These are phyloP conservation scores for Manis crassicaudata DNA, from an alignment of 2,797 vertebrate genomes.

Conservation along the genomic window DNA sequence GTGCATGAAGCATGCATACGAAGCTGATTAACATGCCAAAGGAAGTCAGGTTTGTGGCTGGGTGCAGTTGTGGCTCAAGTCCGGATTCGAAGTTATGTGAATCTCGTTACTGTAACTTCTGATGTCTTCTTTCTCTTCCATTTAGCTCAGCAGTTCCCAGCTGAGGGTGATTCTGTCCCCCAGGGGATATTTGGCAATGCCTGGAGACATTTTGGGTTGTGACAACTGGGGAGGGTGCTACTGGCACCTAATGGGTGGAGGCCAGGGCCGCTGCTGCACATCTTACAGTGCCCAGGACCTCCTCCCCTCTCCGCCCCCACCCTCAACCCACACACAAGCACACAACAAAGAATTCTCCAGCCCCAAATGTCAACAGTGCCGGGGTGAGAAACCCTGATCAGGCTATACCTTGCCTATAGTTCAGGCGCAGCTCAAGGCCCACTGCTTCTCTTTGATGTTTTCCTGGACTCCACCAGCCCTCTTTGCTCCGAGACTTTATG, in stretches of 20 bases:
- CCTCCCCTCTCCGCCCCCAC: neutral
- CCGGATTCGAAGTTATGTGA: slow-evolving; percentile 29
- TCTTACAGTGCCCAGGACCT: neutral
- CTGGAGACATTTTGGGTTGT: neutral
- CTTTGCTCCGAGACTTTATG: neutral
- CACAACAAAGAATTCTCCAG: neutral
- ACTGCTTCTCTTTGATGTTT: slow-evolving; percentile 25
- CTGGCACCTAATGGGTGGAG: neutral
- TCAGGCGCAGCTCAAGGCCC: neutral
- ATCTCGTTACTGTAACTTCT: neutral
- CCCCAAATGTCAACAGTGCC: neutral
- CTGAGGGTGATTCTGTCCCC: neutral
- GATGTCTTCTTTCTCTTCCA: neutral
- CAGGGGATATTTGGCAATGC: neutral
- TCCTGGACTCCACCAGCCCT: neutral
- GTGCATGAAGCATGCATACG: neutral
- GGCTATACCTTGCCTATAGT: neutral
- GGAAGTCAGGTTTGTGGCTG: slow-evolving; percentile 19
- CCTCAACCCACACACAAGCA: too few species aligned
- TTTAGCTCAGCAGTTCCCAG: neutral
- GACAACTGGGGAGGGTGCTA: neutral
- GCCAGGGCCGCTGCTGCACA: neutral
- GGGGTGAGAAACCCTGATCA: neutral
- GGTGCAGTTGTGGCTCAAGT: neutral
- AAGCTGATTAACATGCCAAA: neutral